These are phyloP conservation scores for Gryon sp. DNA, from an alignment of 1,140 invertebrate species.

Conservation along the genomic window DNA sequence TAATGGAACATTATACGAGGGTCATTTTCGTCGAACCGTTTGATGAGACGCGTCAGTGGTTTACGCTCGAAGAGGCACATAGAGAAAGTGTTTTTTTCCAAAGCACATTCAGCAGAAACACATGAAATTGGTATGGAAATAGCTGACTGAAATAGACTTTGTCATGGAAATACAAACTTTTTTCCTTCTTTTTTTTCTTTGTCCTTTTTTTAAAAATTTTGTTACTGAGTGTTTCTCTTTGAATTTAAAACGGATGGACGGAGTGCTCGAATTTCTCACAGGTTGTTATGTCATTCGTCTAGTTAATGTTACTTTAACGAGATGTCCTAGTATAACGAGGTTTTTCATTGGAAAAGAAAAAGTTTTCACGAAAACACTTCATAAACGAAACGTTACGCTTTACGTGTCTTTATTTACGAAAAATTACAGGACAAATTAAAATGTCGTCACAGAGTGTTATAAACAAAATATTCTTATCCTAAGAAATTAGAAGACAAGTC, in stretches of 20 bases:
- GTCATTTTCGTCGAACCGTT: slow-evolving; percentile 49
- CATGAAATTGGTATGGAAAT: slow-evolving; percentile 54
- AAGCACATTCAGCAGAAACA: slow-evolving; percentile 46
- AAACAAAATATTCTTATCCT: too few relatives aligned
- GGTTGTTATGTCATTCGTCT: slow-evolving; percentile 38
- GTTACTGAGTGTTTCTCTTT: slow-evolving; percentile 52
- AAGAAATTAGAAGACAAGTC: too few relatives aligned
- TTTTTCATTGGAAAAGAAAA: slow-evolving; percentile 5
- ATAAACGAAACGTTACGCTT: slow-evolving; percentile 12
- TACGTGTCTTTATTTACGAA: slow-evolving; percentile 13
- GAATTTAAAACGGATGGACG: slow-evolving; percentile 46
- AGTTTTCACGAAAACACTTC: slow-evolving; percentile 6
- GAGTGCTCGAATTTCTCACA: slow-evolving; percentile 40
- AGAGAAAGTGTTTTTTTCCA: slow-evolving; percentile 46
- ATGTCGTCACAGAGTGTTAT: too few relatives aligned
- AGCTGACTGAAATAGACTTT: slow-evolving; percentile 47
- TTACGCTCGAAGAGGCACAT: slow-evolving; percentile 24
- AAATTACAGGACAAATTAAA: slow-evolving; percentile 15
- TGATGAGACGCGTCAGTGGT: slow-evolving; percentile 44
- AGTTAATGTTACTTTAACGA: slow-evolving; percentile 36
- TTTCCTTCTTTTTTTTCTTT: too few relatives aligned
- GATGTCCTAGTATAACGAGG: slow-evolving; percentile 17
- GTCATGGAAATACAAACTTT: slow-evolving; percentile 55
- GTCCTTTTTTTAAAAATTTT: too few relatives aligned
- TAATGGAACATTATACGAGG: slow-evolving; percentile 42